Evolutionary conservation across 2,888 invertebrate species (phyloP).

Genomic region (Chloromyia formosa): DNA sequence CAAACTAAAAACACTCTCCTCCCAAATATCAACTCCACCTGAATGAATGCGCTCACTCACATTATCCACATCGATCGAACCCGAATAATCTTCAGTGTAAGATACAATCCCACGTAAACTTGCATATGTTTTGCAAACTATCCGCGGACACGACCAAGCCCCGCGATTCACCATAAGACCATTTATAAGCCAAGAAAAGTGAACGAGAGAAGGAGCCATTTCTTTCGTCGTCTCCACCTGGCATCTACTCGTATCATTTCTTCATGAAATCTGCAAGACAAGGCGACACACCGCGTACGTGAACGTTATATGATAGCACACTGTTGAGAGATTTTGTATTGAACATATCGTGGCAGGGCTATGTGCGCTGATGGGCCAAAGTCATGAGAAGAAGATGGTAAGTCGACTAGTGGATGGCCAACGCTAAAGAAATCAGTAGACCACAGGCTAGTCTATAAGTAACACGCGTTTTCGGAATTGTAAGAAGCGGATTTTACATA

Average conservation of each 20-base stretch:
- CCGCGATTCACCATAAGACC: no score
- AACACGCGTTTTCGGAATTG: constrained; percentile 46
- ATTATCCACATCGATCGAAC: no score
- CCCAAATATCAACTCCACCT: no score
- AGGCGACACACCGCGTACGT: neutral
- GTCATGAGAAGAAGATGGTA: constrained; percentile 31
- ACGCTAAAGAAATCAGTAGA: constrained; percentile 49
- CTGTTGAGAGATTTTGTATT: neutral
- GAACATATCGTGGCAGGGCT: constrained; percentile 19
- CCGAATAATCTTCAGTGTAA: no score
- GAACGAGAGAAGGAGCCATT: constrained; percentile 32
- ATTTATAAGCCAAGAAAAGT: constrained; percentile 21
- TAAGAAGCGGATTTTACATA: neutral
- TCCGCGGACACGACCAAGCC: no score
- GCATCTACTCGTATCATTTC: neutral
- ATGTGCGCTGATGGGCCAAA: constrained; percentile 27
- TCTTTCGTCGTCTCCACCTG: constrained; percentile 28
- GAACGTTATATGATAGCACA: constrained; percentile 18
- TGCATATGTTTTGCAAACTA: no score
- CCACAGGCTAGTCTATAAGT: constrained; percentile 47
- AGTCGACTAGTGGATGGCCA: constrained; percentile 29
- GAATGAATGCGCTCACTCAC: no score
- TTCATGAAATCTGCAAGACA: neutral
- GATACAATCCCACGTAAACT: no score
- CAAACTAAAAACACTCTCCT: no score